phyloP scores from a whole-genome alignment of 2,113 vertebrate species.

The Ceuthmochares aereus region DNA sequence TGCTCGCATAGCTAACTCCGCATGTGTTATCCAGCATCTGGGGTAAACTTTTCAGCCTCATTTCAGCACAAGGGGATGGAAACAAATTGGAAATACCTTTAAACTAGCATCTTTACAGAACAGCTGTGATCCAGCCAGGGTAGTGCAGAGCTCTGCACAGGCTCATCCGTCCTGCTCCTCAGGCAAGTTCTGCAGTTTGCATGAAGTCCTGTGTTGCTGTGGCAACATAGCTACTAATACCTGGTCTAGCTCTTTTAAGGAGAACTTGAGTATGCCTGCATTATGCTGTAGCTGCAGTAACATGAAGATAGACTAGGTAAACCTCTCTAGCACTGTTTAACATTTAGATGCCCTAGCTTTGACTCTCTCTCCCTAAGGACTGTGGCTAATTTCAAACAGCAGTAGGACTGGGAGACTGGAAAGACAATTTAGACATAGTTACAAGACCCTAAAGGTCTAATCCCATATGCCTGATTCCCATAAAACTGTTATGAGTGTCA shows the following conservation, averaged over 20 bases:
- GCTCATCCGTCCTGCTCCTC: background rate
- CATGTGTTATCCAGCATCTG: background rate
- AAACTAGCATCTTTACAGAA: background rate
- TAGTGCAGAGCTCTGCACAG: background rate
- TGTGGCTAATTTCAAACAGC: background rate
- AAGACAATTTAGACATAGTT: background rate
- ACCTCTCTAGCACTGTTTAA: background rate
- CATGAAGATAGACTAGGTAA: background rate
- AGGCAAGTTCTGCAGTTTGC: background rate
- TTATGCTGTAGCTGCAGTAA: constrained; percentile 8
- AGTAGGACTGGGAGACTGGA: background rate
- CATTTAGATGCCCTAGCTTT: background rate
- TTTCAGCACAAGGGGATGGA: background rate
- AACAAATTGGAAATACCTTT: background rate
- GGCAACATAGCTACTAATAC: constrained; percentile 16
- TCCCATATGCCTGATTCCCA: background rate
- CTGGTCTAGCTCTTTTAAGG: background rate
- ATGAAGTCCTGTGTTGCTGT: constrained; percentile 7
- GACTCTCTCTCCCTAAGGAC: background rate
- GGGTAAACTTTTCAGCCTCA: background rate
- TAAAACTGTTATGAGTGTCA: background rate
- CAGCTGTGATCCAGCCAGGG: background rate
- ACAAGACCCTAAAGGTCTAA: background rate
- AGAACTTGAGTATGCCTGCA: background rate
- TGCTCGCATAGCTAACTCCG: background rate